Evolutionary conservation across 2,888 invertebrate species (phyloP), one percentile per base, ranked within the genome.

Genomic region (Pimpla rufipes): DNA sequence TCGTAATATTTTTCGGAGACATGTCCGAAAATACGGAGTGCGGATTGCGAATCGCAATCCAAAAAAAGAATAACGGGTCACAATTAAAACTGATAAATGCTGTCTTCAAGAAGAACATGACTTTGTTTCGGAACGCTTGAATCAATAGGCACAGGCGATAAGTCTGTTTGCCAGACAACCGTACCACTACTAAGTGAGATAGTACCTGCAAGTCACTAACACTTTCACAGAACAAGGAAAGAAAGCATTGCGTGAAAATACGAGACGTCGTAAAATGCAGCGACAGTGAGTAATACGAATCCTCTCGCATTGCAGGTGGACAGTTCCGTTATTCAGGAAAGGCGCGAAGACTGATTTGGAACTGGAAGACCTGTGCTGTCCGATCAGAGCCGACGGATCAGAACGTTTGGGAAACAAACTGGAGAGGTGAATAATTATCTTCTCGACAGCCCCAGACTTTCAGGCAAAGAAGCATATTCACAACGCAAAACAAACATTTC

Each of bases 291-390:
- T n/a, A 29, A 29, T 23, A 29, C 35, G 23, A 13, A 35, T 29
- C 50, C 13, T 40, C 29, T 52, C 52, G 11, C 81, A 81, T 83
- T 83, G 64, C 81, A 93, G 93, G 91, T 94, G 93, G 93, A 87
- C 93, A 2, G 87, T 90, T 64, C 90, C 90, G 10, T 79, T 93
- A 16, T 92, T 93, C 76, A 81, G 87, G 16, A 90, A 91, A 83
- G 93, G 94, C 0, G 85, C 88, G 4, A 88, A 86, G 52, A 87
- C 88, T 11, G 91, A 91, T 79, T 87, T 93, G 29, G 89, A 88
- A n/a, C 83, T 91, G 5, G 86, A 90, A 16, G 94, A 94, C 85
- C 83, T 94, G 8, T 93, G 91, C 84, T 88, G 90, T 76, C 90
- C 92, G 11, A 85, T 93, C 2, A 86, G 79, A 57, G 87, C 89